Evolutionary conservation across 2,888 invertebrate species (phyloP).

Genomic region (Ectemnius continuus): DNA sequence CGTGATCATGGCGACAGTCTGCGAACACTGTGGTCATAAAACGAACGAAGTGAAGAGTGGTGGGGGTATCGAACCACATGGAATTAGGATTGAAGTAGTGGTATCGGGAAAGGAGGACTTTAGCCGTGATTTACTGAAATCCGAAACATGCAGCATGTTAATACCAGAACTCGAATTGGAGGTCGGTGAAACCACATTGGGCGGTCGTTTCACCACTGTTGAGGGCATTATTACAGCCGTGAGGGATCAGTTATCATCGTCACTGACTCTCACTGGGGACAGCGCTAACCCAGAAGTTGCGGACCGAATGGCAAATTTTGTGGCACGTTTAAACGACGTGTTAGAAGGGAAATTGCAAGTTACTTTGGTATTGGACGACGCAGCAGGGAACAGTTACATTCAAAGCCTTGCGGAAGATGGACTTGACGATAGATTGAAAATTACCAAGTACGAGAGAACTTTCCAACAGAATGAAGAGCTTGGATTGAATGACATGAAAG

Average conservation of each 20-base stretch:
- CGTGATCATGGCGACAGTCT: slow-evolving; percentile 97
- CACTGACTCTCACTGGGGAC: slow-evolving; percentile 86
- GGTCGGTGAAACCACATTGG: slow-evolving; percentile 90
- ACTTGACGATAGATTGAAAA: slow-evolving; percentile 85
- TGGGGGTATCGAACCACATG: slow-evolving; percentile 90
- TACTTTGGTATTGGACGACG: slow-evolving; percentile 94
- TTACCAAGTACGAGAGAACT: slow-evolving; percentile 89
- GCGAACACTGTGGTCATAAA: slow-evolving; percentile 93
- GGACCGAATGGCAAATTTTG: slow-evolving; percentile 82
- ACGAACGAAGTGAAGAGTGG: slow-evolving; percentile 98
- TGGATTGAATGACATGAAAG: slow-evolving; percentile 97
- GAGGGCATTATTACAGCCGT: slow-evolving; percentile 92
- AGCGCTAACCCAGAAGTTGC: slow-evolving; percentile 82
- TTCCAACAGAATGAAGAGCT: slow-evolving; percentile 97
- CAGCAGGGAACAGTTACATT: slow-evolving; percentile 98
- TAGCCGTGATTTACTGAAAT: slow-evolving; percentile 95
- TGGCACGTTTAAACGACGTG: slow-evolving; percentile 84
- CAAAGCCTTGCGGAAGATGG: slow-evolving; percentile 86
- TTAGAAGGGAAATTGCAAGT: slow-evolving; percentile 82
- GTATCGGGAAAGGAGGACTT: slow-evolving; percentile 88
- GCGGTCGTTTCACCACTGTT: slow-evolving; percentile 96
- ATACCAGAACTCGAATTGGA: slow-evolving; percentile 95
- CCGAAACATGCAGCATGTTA: slow-evolving; percentile 87
- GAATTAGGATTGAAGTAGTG: slow-evolving; percentile 87
- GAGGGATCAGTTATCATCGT: slow-evolving; percentile 85